Conservation (phyloP, 2,113 vertebrate genomes). For the Erinaceus europaeus region DNA sequence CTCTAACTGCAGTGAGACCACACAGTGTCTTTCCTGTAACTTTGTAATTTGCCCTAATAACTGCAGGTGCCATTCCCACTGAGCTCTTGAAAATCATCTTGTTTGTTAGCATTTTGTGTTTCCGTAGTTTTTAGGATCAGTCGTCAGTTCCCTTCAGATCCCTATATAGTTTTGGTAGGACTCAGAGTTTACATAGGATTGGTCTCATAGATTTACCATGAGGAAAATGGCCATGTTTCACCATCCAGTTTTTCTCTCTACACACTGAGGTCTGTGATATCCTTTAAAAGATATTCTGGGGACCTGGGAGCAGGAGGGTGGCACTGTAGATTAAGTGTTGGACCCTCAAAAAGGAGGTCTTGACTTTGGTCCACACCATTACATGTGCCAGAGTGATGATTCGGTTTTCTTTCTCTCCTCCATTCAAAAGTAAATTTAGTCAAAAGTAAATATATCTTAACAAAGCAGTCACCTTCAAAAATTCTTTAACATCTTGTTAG, state of each 20-base stretch:
- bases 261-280: background rate
- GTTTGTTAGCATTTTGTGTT: background rate
- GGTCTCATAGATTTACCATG: background rate
- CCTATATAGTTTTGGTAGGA: background rate
- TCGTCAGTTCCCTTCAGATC: background rate
- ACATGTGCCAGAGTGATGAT: too few species aligned
- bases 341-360: too few species aligned
- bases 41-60: background rate
- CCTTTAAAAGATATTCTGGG: background rate
- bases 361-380: too few species aligned
- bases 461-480: too few species aligned
- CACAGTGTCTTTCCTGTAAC: too few species aligned
- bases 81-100: background rate
- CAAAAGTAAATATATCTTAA: too few species aligned
- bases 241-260: too few species aligned
- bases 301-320: too few species aligned
- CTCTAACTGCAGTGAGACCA: background rate
- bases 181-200: background rate
- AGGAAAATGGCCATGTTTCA: accelerated
- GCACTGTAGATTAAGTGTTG: too few species aligned
- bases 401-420: too few species aligned
- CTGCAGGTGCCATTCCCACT: background rate
- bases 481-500: too few species aligned
- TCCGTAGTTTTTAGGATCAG: background rate
- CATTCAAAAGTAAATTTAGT: too few species aligned